Conservation (phyloP, 2,888 invertebrate genomes). For the Tiphia femorata region DNA sequence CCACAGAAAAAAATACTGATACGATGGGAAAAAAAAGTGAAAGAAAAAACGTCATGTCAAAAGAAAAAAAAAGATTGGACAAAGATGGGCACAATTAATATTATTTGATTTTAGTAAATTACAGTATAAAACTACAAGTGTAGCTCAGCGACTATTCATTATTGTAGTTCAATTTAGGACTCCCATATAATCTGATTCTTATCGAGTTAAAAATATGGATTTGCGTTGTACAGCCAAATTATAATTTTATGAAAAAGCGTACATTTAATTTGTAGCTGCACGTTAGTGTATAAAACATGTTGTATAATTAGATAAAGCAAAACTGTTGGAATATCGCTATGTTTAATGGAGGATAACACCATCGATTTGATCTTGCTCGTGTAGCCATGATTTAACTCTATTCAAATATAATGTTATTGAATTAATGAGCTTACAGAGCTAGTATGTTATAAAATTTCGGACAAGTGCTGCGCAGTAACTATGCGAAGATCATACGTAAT, state of each 20-base stretch:
- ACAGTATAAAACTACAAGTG: slow-evolving; percentile 48
- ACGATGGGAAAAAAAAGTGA: slow-evolving; percentile 67
- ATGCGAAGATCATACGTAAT: too few species aligned
- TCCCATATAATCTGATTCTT: too few species aligned
- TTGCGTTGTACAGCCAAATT: too few species aligned
- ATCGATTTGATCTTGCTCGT: too few species aligned
- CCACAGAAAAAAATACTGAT: slow-evolving; percentile 68
- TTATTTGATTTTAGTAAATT: slow-evolving; percentile 62
- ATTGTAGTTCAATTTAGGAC: slow-evolving; percentile 60
- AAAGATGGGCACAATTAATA: slow-evolving; percentile 67
- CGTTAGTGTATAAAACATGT: not conserved
- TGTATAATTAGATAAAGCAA: not conserved
- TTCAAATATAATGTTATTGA: too few species aligned
- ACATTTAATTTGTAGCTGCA: not conserved
- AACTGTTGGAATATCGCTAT: too few species aligned
- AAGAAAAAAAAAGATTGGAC: slow-evolving; percentile 68
- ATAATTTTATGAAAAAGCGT: not conserved
- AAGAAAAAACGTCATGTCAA: slow-evolving; percentile 62
- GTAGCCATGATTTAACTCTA: too few species aligned
- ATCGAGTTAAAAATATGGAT: too few species aligned
- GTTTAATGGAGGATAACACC: too few species aligned
- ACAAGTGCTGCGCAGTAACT: too few species aligned
- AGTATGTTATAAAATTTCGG: too few species aligned
- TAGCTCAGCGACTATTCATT: slow-evolving; percentile 55
- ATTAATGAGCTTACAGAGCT: too few species aligned